Conservation (phyloP, 2,888 invertebrate genomes). For the Tetropium fuscum region DNA sequence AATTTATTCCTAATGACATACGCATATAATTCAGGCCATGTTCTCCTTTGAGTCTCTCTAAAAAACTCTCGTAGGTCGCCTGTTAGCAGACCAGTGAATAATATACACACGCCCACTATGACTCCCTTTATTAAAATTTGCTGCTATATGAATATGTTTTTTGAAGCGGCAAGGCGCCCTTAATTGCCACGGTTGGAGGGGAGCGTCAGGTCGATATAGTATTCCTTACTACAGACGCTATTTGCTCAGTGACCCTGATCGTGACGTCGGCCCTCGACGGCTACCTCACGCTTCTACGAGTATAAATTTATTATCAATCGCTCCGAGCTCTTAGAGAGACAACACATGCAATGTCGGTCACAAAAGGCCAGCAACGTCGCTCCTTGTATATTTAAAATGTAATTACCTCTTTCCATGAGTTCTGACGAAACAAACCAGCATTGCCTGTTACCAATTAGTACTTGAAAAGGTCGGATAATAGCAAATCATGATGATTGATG, state of each 20-base stretch:
- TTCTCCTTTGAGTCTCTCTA: too few species aligned
- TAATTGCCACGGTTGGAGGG: constrained; percentile 2
- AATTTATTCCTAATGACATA: too few species aligned
- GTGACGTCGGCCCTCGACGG: constrained; percentile 36
- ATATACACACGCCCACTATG: neutral
- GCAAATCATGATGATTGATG: constrained; percentile 11
- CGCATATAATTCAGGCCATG: too few species aligned
- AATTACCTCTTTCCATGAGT: neutral
- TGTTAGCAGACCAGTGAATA: neutral
- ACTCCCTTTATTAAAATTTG: neutral
- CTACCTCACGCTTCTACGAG: constrained; percentile 38
- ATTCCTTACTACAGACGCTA: constrained; percentile 39
- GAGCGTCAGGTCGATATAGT: constrained; percentile 38
- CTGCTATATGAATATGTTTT: constrained; percentile 3
- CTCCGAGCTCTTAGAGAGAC: constrained; percentile 5
- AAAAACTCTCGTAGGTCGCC: too few species aligned
- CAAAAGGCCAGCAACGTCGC: constrained; percentile 20
- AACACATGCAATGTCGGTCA: constrained; percentile 19
- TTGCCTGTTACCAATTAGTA: constrained; percentile 3
- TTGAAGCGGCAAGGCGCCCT: neutral
- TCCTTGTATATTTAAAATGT: constrained; percentile 5
- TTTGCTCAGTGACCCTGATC: constrained; percentile 38
- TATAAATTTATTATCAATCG: constrained; percentile 41
- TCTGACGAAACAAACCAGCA: neutral
- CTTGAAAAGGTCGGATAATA: neutral